A percentile compares a stretch with the other conserved stretches of the same genome.
These are phyloP conservation scores for Argyrosomus japonicus DNA, from an alignment of 2,113 vertebrate genomes.

Conservation along the genomic window DNA sequence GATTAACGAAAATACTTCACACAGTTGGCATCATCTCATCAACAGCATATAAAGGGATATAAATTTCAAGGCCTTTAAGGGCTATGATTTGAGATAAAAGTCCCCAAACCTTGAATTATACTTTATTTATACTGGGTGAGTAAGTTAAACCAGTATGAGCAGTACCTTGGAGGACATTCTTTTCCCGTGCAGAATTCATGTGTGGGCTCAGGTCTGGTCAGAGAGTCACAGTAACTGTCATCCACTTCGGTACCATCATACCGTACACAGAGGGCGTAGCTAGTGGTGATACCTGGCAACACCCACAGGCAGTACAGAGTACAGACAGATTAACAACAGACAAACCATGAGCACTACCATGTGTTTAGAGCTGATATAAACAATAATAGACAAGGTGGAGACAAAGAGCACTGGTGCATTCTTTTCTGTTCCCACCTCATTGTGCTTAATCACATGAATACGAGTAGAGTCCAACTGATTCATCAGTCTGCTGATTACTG, in stretches of 20 bases:
- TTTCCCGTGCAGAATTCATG: conserved; percentile 91
- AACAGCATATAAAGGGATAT: neutral
- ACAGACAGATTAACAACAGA: neutral
- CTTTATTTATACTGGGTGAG: neutral
- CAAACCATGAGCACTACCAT: neutral
- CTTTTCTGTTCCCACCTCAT: neutral
- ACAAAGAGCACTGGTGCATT: neutral
- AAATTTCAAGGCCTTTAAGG: neutral
- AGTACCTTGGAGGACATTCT: conserved; percentile 90
- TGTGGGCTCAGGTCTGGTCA: conserved; percentile 89
- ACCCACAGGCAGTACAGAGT: conserved; percentile 5
- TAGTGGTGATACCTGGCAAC: conserved; percentile 86
- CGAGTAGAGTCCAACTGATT: too few species aligned
- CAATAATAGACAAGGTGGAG: neutral
- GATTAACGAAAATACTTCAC: neutral
- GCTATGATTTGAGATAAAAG: neutral
- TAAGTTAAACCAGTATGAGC: neutral
- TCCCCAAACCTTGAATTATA: neutral
- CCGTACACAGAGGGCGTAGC: conserved; percentile 88
- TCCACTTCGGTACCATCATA: conserved; percentile 91
- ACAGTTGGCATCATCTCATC: neutral
- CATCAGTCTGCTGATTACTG: too few species aligned
- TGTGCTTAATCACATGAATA: neutral
- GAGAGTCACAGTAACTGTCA: conserved; percentile 88
- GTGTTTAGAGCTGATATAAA: neutral